Evolutionary conservation across 2,888 invertebrate genomes (phyloP).

Genomic region (Rotaria socialis): DNA sequence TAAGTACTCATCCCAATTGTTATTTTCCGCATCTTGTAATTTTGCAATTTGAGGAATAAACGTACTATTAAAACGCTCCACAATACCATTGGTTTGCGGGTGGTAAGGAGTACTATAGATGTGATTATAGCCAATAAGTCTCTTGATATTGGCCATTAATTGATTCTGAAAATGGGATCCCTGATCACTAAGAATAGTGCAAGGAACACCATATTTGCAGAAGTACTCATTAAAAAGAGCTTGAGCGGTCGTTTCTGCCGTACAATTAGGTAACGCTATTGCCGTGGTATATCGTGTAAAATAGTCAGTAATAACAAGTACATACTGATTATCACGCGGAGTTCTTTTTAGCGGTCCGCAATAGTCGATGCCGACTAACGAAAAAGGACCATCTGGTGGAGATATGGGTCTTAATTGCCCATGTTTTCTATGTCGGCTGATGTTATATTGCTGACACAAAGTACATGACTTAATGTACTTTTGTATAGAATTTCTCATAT

Average conservation of each 20-base stretch:
- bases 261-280: not conserved
- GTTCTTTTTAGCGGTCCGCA: not conserved
- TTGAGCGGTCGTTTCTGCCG: not conserved
- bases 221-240: not conserved
- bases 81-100: not conserved
- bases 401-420: not conserved
- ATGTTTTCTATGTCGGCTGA: not conserved
- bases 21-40: not conserved
- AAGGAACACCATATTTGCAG: not conserved
- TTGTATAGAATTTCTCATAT: not conserved
- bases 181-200: not conserved
- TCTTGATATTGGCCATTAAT: not conserved
- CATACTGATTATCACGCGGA: not conserved
- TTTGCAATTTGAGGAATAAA: not conserved
- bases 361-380: not conserved
- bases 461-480: not conserved
- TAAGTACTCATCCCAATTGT: not conserved
- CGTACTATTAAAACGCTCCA: constrained; percentile 1
- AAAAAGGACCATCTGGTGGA: not conserved
- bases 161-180: not conserved
- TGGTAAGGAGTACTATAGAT: not conserved
- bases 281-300: not conserved
- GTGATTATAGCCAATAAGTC: not conserved
- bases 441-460: not conserved
- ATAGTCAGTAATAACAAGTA: not conserved